Percentiles rank a stretch among this genome's conserved stretches.
phyloP scores from a whole-genome alignment of 2,888 invertebrate species.

The Omphaloscelis lunosa region DNA sequence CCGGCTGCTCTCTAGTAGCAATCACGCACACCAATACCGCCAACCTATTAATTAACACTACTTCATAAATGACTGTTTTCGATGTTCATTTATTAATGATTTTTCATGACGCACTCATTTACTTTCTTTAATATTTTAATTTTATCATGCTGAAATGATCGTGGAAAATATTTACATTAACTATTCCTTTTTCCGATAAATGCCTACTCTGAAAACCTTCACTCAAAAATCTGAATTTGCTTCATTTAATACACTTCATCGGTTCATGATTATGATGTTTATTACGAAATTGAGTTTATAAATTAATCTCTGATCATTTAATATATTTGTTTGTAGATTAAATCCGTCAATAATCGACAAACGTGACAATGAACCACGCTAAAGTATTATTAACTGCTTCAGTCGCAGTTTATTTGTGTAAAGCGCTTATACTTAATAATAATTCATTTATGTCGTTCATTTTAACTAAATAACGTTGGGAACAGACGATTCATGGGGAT shows the following conservation, averaged over 20 bases:
- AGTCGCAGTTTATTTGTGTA: not conserved
- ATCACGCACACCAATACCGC: slow-evolving; percentile 6
- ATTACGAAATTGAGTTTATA: slow-evolving; percentile 26
- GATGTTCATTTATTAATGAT: slow-evolving; percentile 57
- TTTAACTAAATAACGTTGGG: not conserved
- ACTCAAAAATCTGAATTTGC: slow-evolving; percentile 17
- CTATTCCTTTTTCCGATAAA: slow-evolving; percentile 21
- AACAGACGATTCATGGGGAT: not conserved
- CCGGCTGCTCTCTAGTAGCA: slow-evolving; percentile 32
- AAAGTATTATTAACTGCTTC: slow-evolving; percentile 6
- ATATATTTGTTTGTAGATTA: slow-evolving; percentile 17
- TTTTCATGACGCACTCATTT: slow-evolving; percentile 45
- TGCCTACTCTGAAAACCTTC: slow-evolving; percentile 8
- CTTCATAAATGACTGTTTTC: slow-evolving; percentile 50
- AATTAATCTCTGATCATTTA: slow-evolving; percentile 15
- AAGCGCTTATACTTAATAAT: not conserved
- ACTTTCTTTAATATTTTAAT: slow-evolving; percentile 39
- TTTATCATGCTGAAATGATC: slow-evolving; percentile 4
- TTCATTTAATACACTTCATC: slow-evolving; percentile 34
- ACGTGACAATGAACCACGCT: not conserved
- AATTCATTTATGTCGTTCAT: not conserved
- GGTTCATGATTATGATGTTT: slow-evolving; percentile 22
- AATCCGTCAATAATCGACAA: slow-evolving; percentile 4
- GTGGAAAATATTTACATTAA: slow-evolving; percentile 21
- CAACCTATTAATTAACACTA: slow-evolving; percentile 59